Evolutionary conservation across 53 echinoderm and acorn worm species (phyloP).

Genomic region (Hippasteria phrygiana): DNA sequence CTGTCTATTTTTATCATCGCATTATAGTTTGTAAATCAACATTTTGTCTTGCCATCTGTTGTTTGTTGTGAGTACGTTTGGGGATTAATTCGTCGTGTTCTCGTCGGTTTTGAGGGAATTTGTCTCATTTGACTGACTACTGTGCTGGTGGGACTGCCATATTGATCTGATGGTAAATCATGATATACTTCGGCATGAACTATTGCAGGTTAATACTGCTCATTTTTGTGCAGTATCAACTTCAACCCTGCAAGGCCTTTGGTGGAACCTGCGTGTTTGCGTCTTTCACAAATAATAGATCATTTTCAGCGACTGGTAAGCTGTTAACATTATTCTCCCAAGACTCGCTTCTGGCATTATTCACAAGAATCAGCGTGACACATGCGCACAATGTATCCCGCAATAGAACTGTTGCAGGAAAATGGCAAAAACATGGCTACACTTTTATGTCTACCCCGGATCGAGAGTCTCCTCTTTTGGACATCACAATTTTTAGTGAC

Average conservation of each 20-base stretch:
- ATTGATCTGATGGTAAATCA: neutral
- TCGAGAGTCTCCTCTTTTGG: conserved; percentile 33
- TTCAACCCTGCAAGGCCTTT: neutral
- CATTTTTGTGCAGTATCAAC: neutral
- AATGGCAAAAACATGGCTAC: conserved; percentile 30
- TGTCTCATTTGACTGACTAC: neutral
- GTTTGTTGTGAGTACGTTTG: neutral
- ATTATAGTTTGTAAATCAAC: neutral
- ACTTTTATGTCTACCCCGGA: conserved; percentile 24
- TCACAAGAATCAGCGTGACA: neutral
- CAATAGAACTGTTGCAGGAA: conserved; percentile 29
- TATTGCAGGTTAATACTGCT: conserved; percentile 1
- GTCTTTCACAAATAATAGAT: no score
- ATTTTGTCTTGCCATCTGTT: neutral
- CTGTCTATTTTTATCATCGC: neutral
- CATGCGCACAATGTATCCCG: conserved; percentile 4
- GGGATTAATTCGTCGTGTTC: neutral
- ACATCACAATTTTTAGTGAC: conserved; percentile 13
- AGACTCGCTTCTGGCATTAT: neutral
- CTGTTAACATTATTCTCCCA: neutral
- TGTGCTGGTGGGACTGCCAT: neutral
- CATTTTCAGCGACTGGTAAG: conserved; percentile 3
- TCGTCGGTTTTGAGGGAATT: neutral
- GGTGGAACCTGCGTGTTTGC: neutral
- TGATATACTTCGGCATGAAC: neutral